Conservation (phyloP, 2,888 invertebrate species). For the Lycocerus yunnanus region DNA sequence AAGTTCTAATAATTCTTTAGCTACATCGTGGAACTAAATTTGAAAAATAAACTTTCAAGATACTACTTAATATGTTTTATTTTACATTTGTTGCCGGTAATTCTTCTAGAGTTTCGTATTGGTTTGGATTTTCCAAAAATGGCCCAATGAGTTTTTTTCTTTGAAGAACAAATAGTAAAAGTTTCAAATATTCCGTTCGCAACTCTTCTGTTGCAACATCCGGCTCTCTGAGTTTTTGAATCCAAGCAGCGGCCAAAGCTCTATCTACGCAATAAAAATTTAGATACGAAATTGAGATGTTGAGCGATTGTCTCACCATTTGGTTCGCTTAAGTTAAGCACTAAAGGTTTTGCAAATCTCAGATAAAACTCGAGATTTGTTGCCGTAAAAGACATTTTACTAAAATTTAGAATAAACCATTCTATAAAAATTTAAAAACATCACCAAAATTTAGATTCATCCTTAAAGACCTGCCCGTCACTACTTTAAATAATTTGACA, state of each 20-base stretch:
- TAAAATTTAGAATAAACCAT: not conserved
- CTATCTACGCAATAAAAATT: conserved; percentile 47
- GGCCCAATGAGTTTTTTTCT: conserved; percentile 52
- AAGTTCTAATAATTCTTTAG: conserved; percentile 46
- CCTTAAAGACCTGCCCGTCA: not conserved
- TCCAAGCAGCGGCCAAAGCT: conserved; percentile 55
- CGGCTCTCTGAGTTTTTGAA: conserved; percentile 51
- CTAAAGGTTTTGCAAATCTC: conserved; percentile 54
- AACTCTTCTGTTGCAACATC: conserved; percentile 43
- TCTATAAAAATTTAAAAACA: not conserved
- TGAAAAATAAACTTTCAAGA: not conserved
- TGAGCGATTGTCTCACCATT: conserved; percentile 47
- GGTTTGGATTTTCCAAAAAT: conserved; percentile 51
- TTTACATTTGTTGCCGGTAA: conserved; percentile 47
- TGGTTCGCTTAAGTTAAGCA: conserved; percentile 51
- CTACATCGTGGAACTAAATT: conserved; percentile 45
- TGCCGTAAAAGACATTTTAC: not conserved
- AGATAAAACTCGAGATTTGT: conserved; percentile 54
- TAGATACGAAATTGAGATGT: not conserved
- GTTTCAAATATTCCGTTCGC: conserved; percentile 54
- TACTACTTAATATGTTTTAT: not conserved
- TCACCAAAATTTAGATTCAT: conserved; percentile 18
- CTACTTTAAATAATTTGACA: not conserved
- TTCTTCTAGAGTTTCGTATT: conserved; percentile 44
- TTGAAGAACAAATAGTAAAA: conserved; percentile 56